A percentile compares a stretch with the other conserved stretches of the same genome.
phyloP scores from a whole-genome alignment of 1,140 invertebrate species.

The Drosophila oshimai region DNA sequence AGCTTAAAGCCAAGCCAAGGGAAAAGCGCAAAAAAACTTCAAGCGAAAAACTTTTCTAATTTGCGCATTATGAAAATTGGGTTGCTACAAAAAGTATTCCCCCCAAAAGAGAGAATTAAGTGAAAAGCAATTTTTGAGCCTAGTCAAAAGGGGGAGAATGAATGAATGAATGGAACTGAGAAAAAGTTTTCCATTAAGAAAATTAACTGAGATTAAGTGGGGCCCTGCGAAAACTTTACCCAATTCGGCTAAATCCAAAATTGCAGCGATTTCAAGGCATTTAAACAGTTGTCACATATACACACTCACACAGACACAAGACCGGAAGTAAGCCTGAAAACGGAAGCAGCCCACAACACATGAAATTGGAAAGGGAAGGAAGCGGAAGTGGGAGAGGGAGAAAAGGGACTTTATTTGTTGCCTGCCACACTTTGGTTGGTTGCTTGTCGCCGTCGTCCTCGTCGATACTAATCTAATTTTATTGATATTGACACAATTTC shows the following conservation, averaged over 20 bases:
- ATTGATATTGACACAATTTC: conserved; percentile 81
- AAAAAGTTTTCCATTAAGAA: conserved; percentile 78
- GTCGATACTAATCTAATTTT: conserved; percentile 81
- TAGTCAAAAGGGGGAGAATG: conserved; percentile 17
- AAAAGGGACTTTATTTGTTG: conserved; percentile 59
- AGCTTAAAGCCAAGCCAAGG: conserved; percentile 53
- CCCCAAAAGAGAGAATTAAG: neutral
- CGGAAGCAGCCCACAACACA: conserved; percentile 44
- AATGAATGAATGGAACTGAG: conserved; percentile 38
- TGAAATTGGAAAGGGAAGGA: conserved; percentile 29
- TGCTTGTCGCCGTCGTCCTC: conserved; percentile 44
- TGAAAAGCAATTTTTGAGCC: conserved; percentile 60
- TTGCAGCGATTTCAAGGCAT: conserved; percentile 69
- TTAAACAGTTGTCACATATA: conserved; percentile 73
- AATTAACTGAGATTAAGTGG: conserved; percentile 80
- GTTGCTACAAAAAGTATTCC: neutral
- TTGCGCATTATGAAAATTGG: conserved; percentile 76
- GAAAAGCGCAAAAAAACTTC: neutral
- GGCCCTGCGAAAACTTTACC: conserved; percentile 6
- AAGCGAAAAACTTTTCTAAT: conserved; percentile 69
- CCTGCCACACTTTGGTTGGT: conserved; percentile 45
- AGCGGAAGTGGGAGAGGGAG: neutral
- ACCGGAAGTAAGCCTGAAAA: conserved; percentile 40
- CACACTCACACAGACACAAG: conserved; percentile 1
- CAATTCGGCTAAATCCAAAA: conserved; percentile 44